Base-by-base conservation (phyloP, 2,888 invertebrate species). In the Aethes cnicana region DNA sequence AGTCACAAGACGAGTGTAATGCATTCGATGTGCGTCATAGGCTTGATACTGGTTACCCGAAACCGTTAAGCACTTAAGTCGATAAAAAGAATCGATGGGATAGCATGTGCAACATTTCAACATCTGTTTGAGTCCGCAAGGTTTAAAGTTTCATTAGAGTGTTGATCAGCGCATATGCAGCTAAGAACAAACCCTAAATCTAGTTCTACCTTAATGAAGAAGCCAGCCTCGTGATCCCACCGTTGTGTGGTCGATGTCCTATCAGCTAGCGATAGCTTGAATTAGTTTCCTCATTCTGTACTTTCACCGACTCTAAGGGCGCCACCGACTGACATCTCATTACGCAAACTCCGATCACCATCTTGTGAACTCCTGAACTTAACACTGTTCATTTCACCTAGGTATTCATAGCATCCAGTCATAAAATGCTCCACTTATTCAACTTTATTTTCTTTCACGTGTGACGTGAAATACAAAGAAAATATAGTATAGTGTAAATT, bases 291-390 rank as follows among this genome's bases (percentile, higher is more conserved):
- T 74, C 69, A 73, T 64, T 64, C 63, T 63, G 62, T 61, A 67
- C 72, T 76, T 81, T 74, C 74, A 71, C 79, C 68, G 69, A 66
- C 71, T 69, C 72, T 81, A 79, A 80, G 75, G 80, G 80, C 81
- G 75, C 75, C 76, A 67, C 62, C 60, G 66, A 62, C 61, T 63
- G 69, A 74, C 70, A 75, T 73, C 76, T 84, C 80, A 77, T 82
- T 82, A 83, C 69, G 67, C 61, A 68, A 76, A 77, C 78, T 74
- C 77, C 72, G 83, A 84, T 82, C 80, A 76, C 75, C 59, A 70
- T 66, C 72, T 70, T 72, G 74, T 71, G 47, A 48, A 46, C 44
- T 23, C 36, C 39, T 52, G 46, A 52, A 52, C 44, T 52, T 44
- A 21, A 21, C 28, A 50, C 43, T 30, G 50, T 50, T 32, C 30